Base-by-base conservation (phyloP, 1,140 invertebrate genomes). In the Ostrea edulis region DNA sequence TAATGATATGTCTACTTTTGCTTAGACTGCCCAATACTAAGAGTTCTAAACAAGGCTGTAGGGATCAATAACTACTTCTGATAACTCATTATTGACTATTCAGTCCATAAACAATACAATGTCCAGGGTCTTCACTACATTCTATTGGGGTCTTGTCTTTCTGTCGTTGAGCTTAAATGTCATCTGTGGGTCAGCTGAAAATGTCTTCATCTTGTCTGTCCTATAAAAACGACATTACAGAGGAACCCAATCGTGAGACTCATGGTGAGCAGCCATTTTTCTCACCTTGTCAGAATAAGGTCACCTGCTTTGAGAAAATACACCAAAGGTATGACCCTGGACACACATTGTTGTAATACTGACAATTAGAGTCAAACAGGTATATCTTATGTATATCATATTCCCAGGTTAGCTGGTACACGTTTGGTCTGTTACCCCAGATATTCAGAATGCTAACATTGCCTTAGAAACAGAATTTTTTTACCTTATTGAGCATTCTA, bases 71-170 rank as follows among this genome's bases (percentile, higher is more conserved):
- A 71, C 29, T 71, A 12, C 65, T 71, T 71, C 9, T 71, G 25
- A 77, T 77, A 35, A 77, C 22, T 77, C 68, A 29, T 77, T 77
- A 77, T 35, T 77, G 68, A 25, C 68, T 35, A 77, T 77, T 77
- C 68, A 77, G 68, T 29, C 68, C 68, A 77, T 77, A 77, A 35
- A 77, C 68, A 77, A 77, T 77, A 77, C 25, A 29, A 77, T n/a
- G 68, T 77, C 17, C 2, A 77, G 68, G 68, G 29, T 77, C 68
- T 44, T 77, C 68, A 25, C 35, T 77, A 77, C 14, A 62, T 62
- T 62, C 55, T 62, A 62, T 20, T 62, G 55, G 55, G 55, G 55
- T 20, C 14, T 12, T 14, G 11, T 77, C 9, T 29, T 12, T 35
- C 22, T 29, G 25, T 44, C 25, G 9, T 4, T 25, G 65, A 29